Evolutionary conservation across 2,797 vertebrate genomes (phyloP).

Genomic region (Anisognathus igniventris): DNA sequence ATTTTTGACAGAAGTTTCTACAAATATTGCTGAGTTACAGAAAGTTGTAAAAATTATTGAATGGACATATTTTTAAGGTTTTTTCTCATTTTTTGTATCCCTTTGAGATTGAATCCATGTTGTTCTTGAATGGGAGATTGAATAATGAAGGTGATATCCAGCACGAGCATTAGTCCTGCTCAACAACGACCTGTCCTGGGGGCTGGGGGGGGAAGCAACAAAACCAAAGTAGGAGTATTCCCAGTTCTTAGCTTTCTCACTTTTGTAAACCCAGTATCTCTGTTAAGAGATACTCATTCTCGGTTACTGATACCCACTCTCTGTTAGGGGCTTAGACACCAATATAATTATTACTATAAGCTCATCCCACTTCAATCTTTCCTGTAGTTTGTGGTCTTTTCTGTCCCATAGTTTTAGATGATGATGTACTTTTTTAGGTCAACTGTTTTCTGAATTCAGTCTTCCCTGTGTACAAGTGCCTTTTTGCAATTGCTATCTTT

Average conservation of each 20-base stretch:
- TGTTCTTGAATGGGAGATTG: background rate
- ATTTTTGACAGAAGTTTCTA: background rate
- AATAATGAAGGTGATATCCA: background rate
- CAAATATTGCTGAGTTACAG: background rate
- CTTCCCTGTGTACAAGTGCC: background rate
- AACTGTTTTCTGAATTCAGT: background rate
- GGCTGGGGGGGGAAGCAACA: background rate
- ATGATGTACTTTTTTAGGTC: background rate
- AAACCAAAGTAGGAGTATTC: background rate
- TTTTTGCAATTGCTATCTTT: background rate
- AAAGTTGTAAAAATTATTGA: background rate
- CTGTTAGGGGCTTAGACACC: background rate
- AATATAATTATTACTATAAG: background rate
- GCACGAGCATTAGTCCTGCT: background rate
- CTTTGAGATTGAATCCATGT: background rate
- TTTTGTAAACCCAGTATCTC: background rate
- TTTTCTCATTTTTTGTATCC: background rate
- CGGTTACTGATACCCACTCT: background rate
- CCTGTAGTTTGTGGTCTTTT: background rate
- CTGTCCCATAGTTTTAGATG: background rate
- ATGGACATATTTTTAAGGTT: background rate
- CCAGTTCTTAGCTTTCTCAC: background rate
- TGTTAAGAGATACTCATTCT: background rate
- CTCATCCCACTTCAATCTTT: background rate
- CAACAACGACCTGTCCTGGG: rapidly evolving